phyloP scores from a whole-genome alignment of 2,113 vertebrate species.

The Stigmatopora argus region DNA sequence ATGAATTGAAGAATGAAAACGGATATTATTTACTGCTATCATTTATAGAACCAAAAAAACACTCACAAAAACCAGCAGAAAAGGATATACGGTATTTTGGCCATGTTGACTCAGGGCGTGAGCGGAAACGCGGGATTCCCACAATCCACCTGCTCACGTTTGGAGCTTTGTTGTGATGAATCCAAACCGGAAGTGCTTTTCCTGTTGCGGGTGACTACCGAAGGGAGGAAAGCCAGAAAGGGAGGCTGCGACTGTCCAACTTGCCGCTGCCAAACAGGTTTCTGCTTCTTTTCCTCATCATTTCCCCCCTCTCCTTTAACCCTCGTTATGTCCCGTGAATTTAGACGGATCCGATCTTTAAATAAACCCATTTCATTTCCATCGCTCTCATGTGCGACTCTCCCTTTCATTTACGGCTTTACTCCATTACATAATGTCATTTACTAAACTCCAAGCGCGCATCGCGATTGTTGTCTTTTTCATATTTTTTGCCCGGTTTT shows the following conservation, averaged over 20 bases:
- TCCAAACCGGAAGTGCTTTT: conserved; percentile 27
- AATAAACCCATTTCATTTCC: background rate
- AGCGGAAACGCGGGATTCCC: background rate
- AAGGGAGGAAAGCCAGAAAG: background rate
- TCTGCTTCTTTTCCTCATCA: background rate
- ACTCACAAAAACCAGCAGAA: too few relatives aligned
- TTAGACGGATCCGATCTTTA: background rate
- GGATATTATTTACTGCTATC: too few relatives aligned
- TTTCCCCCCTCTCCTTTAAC: background rate
- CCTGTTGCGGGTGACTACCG: conserved; percentile 12
- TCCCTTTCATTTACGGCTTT: background rate
- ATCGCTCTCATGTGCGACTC: background rate
- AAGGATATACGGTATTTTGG: too few relatives aligned
- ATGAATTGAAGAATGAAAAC: too few relatives aligned
- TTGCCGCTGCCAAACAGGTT: conserved; percentile 10
- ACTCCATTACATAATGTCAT: background rate
- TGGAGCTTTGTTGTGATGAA: conserved; percentile 3
- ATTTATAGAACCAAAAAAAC: too few relatives aligned
- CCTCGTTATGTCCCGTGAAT: background rate
- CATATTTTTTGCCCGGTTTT: background rate
- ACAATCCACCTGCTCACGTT: background rate
- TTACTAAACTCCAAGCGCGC: background rate
- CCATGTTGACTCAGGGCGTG: too few relatives aligned
- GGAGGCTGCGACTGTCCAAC: conserved; percentile 7
- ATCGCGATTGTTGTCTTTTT: background rate